Conservation (phyloP, 2,113 vertebrate species). For the Nestor notabilis region DNA sequence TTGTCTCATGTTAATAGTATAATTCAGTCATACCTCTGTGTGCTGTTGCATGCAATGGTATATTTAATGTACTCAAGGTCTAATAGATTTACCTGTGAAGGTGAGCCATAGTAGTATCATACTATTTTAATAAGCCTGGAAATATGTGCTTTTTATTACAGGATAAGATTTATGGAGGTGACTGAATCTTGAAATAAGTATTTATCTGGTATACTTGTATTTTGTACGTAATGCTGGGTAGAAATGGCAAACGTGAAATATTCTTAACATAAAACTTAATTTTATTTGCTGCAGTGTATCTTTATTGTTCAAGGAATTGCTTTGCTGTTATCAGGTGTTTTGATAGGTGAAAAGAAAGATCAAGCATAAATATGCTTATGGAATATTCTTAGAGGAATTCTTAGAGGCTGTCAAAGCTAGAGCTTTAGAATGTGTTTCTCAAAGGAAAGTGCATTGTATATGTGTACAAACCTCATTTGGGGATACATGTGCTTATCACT, state of each 20-base stretch:
- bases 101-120: neutral
- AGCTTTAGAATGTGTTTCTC: neutral
- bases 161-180: neutral
- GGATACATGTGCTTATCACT: neutral
- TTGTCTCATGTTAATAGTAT: neutral
- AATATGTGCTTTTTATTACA: neutral
- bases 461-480: neutral
- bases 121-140: neutral
- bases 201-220: neutral
- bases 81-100: neutral
- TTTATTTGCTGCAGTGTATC: neutral
- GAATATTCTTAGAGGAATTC: neutral
- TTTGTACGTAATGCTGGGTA: neutral
- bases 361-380: neutral
- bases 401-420: neutral
- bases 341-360: neutral
- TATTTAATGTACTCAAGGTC: neutral
- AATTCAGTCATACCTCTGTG: neutral
- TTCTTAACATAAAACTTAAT: neutral
- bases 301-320: neutral
- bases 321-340: neutral
- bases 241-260: neutral
- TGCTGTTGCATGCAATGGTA: accelerated
- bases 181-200: neutral
- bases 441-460: neutral